Evolutionary conservation across 2,888 invertebrate genomes (phyloP).

Genomic region (Lymantria dispar): DNA sequence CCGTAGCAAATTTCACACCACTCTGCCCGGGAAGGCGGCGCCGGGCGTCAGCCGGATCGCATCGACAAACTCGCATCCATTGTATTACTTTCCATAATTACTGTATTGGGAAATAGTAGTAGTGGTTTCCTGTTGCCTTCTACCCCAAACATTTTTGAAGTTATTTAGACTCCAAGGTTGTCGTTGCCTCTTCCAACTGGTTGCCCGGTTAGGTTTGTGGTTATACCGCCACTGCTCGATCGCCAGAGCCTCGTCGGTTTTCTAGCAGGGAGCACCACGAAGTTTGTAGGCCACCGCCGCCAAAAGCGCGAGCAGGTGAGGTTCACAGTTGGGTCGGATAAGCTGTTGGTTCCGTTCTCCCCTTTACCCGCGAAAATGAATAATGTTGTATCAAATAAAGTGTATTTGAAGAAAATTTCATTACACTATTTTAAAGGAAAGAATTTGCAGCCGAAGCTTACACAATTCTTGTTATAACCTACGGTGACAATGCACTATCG

Average conservation of each 20-base stretch:
- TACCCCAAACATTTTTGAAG: neutral
- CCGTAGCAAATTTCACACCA: neutral
- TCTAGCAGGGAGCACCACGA: neutral
- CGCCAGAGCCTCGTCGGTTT: too few species aligned
- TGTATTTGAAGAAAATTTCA: too few species aligned
- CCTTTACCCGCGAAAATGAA: neutral
- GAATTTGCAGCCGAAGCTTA: too few species aligned
- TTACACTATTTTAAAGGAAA: too few species aligned
- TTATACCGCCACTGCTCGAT: too few species aligned
- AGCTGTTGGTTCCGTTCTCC: neutral
- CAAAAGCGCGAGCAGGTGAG: neutral
- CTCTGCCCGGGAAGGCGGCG: constrained; percentile 1
- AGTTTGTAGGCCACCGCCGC: neutral
- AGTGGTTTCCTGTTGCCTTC: neutral
- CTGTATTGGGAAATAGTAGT: too few species aligned
- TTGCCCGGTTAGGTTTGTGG: too few species aligned
- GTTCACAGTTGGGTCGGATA: neutral
- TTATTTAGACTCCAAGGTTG: neutral
- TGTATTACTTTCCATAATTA: too few species aligned
- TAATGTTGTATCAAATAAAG: too few species aligned
- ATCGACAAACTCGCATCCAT: too few species aligned
- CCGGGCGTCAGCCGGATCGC: constrained; percentile 7
- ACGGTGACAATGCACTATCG: too few species aligned
- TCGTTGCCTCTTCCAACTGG: neutral
- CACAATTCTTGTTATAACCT: too few species aligned